Conservation (phyloP, 2,888 invertebrate species). For the Drosophila kambysellisi region DNA sequence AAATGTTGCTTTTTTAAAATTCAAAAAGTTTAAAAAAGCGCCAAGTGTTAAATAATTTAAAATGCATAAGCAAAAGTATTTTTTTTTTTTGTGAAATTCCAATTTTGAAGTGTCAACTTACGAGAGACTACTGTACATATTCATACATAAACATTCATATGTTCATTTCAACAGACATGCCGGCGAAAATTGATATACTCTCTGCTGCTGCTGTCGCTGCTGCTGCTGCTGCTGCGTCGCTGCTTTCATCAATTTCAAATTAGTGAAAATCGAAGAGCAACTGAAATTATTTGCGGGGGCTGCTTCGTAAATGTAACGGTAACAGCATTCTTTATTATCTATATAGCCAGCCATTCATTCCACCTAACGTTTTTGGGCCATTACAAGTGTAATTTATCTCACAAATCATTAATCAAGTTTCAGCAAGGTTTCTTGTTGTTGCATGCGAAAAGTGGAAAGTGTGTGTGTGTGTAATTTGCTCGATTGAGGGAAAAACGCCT, state of each 20-base stretch:
- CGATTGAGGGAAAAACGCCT: constrained; percentile 22
- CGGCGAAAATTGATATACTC: constrained; percentile 66
- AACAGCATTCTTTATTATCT: constrained; percentile 51
- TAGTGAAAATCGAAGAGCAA: constrained; percentile 74
- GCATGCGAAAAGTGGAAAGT: constrained; percentile 15
- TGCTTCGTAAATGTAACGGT: constrained; percentile 48
- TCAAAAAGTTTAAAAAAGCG: not conserved
- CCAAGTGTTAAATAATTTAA: not conserved
- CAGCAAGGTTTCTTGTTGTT: constrained; percentile 32
- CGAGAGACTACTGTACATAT: constrained; percentile 5
- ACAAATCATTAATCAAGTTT: constrained; percentile 76
- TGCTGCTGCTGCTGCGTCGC: constrained; percentile 31
- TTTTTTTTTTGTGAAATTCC: not conserved
- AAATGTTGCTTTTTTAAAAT: too few species aligned
- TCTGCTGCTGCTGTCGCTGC: constrained; percentile 16
- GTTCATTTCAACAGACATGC: constrained; percentile 40
- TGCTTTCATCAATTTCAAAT: constrained; percentile 80
- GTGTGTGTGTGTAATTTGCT: constrained; percentile 33
- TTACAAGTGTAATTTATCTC: constrained; percentile 81
- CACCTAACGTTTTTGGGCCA: constrained; percentile 53
- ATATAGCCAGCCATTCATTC: constrained; percentile 50
- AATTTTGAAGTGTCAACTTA: not conserved
- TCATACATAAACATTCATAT: not conserved
- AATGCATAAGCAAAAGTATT: not conserved
- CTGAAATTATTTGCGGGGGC: constrained; percentile 71